phyloP scores from a whole-genome alignment of 2,888 invertebrate species.

The Oscheius myriophilus region DNA sequence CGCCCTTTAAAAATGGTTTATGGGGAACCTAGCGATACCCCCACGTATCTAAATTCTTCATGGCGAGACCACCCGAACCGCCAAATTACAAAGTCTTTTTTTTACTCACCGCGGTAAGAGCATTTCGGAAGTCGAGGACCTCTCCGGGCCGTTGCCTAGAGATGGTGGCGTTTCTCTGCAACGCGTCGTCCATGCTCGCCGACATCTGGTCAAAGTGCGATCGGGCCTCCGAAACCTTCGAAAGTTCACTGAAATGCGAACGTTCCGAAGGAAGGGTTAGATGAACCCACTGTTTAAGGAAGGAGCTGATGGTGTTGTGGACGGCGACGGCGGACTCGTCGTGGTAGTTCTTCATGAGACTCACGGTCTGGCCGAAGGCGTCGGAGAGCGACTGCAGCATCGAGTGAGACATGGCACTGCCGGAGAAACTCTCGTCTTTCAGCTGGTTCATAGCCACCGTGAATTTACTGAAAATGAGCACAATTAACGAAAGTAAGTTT shows the following conservation, averaged over 20 bases:
- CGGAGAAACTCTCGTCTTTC: constrained; percentile 83
- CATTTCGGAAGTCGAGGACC: constrained; percentile 72
- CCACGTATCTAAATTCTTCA: too few species aligned
- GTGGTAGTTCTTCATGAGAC: constrained; percentile 41
- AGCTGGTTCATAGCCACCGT: constrained; percentile 87
- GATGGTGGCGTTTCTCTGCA: constrained; percentile 71
- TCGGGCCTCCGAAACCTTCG: constrained; percentile 72
- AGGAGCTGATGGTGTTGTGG: constrained; percentile 50
- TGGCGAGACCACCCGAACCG: too few species aligned
- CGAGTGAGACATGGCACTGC: constrained; percentile 77
- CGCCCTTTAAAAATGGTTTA: too few species aligned
- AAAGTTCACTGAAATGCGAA: constrained; percentile 71
- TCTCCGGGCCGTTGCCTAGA: constrained; percentile 62
- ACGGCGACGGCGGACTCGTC: constrained; percentile 45
- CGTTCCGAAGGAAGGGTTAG: neutral
- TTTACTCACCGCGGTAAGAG: constrained; percentile 83
- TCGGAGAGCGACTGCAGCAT: constrained; percentile 57
- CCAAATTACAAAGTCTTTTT: too few species aligned
- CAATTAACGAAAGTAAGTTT: neutral
- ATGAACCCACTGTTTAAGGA: constrained; percentile 77
- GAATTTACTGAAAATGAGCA: constrained; percentile 73
- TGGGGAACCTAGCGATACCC: too few species aligned
- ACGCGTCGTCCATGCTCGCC: constrained; percentile 72
- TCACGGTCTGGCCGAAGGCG: constrained; percentile 59
- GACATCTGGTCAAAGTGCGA: constrained; percentile 74